These are phyloP conservation scores for Aphaenogaster rudis DNA, from an alignment of 1,140 invertebrate species.

Conservation along the genomic window DNA sequence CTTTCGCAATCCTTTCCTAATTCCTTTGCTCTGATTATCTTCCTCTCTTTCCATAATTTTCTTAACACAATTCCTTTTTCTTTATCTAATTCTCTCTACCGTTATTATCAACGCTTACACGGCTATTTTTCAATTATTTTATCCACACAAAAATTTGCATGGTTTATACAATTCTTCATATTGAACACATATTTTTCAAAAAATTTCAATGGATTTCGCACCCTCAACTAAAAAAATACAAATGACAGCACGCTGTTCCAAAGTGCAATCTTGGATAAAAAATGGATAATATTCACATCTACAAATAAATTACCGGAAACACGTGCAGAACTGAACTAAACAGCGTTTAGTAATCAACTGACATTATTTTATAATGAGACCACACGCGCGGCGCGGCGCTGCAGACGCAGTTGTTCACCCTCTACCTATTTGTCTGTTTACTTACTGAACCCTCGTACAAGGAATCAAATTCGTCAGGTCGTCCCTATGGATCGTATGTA, in stretches of 20 bases:
- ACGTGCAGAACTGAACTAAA: neutral
- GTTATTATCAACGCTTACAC: too few species aligned
- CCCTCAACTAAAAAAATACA: neutral
- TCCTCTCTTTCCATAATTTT: too few species aligned
- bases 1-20: too few species aligned
- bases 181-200: neutral
- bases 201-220: neutral
- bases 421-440: neutral
- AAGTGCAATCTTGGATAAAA: too few species aligned
- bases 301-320: neutral
- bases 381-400: neutral
- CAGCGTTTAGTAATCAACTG: neutral
- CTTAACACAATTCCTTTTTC: too few species aligned
- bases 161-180: neutral
- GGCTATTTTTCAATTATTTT: too few species aligned
- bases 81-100: too few species aligned
- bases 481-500: neutral
- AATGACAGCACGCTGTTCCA: neutral
- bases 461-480: conserved; percentile 9
- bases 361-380: neutral
- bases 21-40: too few species aligned
- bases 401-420: neutral
- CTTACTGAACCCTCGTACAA: neutral
- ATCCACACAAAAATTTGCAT: neutral
- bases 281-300: too few species aligned